phyloP scores from a whole-genome alignment of 92 coral and sea anemone species.

The Heliopora coerulea region DNA sequence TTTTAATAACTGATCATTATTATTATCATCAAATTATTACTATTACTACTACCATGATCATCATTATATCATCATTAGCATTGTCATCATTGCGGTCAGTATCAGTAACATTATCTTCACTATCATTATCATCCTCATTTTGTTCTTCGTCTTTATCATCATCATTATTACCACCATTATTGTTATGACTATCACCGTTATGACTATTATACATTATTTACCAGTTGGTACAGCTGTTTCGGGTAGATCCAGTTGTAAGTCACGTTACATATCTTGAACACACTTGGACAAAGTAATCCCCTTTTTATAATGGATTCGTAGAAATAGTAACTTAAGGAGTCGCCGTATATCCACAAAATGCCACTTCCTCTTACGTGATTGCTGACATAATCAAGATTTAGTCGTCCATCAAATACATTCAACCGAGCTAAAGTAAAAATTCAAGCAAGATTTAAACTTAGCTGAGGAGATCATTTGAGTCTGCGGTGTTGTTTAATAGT shows the following conservation, averaged over 20 bases:
- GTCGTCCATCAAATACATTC: conserved; percentile 19
- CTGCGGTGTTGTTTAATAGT: no score
- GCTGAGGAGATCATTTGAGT: background rate
- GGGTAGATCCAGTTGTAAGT: conserved; percentile 95
- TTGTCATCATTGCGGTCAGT: no score
- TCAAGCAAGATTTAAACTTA: background rate
- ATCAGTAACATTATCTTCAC: no score
- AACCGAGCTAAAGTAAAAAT: background rate
- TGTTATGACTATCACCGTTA: no score
- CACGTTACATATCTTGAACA: conserved; percentile 61
- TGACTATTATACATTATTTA: no score
- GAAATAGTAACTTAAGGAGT: conserved; percentile 79
- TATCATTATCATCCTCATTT: no score
- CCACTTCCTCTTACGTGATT: conserved; percentile 61
- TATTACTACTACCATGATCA: no score
- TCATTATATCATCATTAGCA: no score
- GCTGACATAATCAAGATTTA: conserved; percentile 32
- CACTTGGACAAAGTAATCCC: conserved; percentile 48
- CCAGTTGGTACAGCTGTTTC: conserved; percentile 76
- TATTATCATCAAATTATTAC: no score
- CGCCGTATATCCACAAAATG: conserved; percentile 82
- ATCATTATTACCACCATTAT: no score
- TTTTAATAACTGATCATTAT: no score
- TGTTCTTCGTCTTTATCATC: no score
- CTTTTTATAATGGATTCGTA: conserved; percentile 57